Evolutionary conservation across 2,797 vertebrate species (phyloP), one percentile per base, ranked within the genome.

Genomic region (Alectoris magna): DNA sequence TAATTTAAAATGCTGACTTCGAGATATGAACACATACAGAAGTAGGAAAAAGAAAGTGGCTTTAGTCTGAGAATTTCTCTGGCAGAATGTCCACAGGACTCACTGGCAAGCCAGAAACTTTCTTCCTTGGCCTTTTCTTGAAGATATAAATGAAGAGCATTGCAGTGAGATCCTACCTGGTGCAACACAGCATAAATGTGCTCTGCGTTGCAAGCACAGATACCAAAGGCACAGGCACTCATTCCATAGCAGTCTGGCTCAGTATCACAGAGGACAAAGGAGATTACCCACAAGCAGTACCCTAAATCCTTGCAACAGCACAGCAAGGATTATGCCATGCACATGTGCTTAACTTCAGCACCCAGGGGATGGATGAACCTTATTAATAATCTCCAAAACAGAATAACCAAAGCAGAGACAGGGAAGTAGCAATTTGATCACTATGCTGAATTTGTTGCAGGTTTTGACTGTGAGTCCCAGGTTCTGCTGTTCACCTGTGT

Each of bases 391-490:
- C 69, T 79, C 53, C 53, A 51, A 79, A 87, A 51, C 11, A 70
- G 38, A 41, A 44, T 44, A 60, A 60, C 17, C 11, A 4, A 9
- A 80, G 53, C 36, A 73, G 56, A 91, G 39, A 16, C 62, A 51
- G 17, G 29, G 9, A 76, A 66, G 13, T n/a, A 56, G 53, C 31
- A 70, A 14, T 7, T 43, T 43, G 22, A 55, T 59, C 23, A 2
- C 17, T 31, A 1, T 19, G 8, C 16, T 36, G 56, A 83, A n/a
- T 49, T 85, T 77, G 51, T 69, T 81, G 41, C 15, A 23, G 31
- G 12, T 64, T 43, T 2, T 64, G 66, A 67, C 58, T 1, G 0
- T 0, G 0, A 34, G 19, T 81, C 60, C 55, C 38, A 43, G 38
- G 31, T 31, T 72, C 43, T 91, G 31, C 17, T 11, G 27, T 43